Evolutionary conservation across 2,113 vertebrate genomes (phyloP), one percentile per base, ranked within the genome.

Genomic region (Macquaria australasica): DNA sequence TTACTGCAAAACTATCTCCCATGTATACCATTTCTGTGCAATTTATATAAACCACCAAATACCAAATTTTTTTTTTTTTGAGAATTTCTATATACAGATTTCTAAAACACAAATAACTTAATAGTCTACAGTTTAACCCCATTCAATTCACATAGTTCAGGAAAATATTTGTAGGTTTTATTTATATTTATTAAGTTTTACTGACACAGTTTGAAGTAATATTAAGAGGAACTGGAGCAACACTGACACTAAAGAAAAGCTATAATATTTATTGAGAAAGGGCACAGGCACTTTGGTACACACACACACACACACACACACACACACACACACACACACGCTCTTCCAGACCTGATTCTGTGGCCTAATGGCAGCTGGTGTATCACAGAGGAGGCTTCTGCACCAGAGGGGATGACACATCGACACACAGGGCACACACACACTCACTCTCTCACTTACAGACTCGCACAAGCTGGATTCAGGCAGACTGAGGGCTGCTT

Each of bases 291-390:
- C 59, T 75, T 80, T 69, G 59, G 34, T 39, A 31, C 6, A 48
- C 37, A 69, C 25, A 28, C 43, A 45, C 58, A 80, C 58, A 75
- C 70, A 75, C 77, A 63, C 56, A 69, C 43, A 25, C 53, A 48
- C 34, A 73, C 58, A 25, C 6, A 48, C 37, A 64, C 25, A 3
- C 48, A 43, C 34, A 41, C 9, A 72, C 34, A 58, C 70, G 60
- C 63, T 83, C 83, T 67, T 79, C 31, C 31, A 79, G 81, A 85
- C 73, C 79, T 76, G 68, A 79, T 84, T 87, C 58, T 78, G 58
- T 85, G 77, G 56, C 72, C 82, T 87, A 86, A 86, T 90, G 88
- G 87, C 88, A 91, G 84, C 81, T 87, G 88, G 78, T 85, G 85
- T 79, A 87, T 81, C 81, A 51, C 66, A 86, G 83, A 85, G 37